phyloP scores from a whole-genome alignment of 2,113 vertebrate species.

The Mystacornis crossleyi region DNA sequence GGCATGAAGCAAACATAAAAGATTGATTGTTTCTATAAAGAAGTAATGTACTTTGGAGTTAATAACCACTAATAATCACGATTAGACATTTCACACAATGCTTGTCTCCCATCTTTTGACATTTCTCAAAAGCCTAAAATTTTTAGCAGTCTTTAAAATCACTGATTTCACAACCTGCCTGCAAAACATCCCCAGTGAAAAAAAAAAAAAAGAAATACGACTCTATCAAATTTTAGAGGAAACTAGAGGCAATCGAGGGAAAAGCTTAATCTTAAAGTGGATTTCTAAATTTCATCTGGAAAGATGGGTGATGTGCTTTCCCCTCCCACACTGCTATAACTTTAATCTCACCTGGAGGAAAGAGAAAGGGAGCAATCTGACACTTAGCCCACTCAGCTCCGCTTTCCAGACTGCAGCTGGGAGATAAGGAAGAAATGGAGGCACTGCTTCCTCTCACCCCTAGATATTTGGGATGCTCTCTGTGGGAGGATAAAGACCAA shows the following conservation, averaged over 20 bases:
- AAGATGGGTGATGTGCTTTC: neutral
- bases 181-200: neutral
- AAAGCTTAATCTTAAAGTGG: neutral
- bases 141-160: neutral
- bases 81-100: neutral
- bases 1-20: neutral
- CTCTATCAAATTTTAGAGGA: neutral
- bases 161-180: neutral
- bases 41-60: neutral
- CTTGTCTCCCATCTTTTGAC: neutral
- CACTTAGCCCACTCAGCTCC: neutral
- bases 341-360: conserved; percentile 36
- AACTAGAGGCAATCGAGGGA: neutral
- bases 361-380: conserved; percentile 5
- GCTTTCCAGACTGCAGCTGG: conserved; percentile 2
- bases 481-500: neutral
- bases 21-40: neutral
- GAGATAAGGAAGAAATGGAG: neutral
- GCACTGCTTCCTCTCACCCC: neutral
- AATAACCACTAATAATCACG: neutral
- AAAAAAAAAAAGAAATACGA: neutral
- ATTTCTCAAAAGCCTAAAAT: neutral
- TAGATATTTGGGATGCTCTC: neutral
- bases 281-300: conserved; percentile 23
- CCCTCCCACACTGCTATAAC: conserved; percentile 1